A percentile compares a stretch with the other conserved stretches of the same genome.
These are phyloP conservation scores for Macrocentrus cingulum DNA, from an alignment of 1,140 invertebrate genomes.

Conservation along the genomic window DNA sequence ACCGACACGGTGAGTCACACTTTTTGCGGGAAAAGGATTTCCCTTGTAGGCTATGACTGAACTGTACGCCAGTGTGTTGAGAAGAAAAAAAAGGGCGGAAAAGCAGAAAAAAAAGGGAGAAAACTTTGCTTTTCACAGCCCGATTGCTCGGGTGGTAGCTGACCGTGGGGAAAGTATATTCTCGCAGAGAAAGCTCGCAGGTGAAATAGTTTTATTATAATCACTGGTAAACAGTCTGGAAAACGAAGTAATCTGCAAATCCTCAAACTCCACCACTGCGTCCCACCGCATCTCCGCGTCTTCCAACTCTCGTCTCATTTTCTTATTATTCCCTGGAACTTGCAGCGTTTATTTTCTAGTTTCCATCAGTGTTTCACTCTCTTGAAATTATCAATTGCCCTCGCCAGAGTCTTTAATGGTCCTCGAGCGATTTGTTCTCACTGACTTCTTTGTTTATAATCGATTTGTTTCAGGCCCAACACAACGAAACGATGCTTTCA, in stretches of 20 bases:
- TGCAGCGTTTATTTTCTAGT: slow-evolving; percentile 21
- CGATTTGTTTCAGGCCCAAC: slow-evolving; percentile 18
- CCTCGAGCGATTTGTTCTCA: background rate
- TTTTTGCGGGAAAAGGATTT: slow-evolving; percentile 5
- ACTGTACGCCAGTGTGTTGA: background rate
- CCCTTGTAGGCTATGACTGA: background rate
- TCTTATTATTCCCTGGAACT: background rate
- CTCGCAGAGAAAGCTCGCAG: slow-evolving; percentile 5
- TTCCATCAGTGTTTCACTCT: background rate
- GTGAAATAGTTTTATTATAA: slow-evolving; percentile 39
- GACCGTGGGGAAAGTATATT: slow-evolving; percentile 16
- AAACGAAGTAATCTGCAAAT: slow-evolving; percentile 34
- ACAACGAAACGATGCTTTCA: too few species aligned
- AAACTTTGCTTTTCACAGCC: slow-evolving; percentile 18
- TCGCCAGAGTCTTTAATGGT: background rate
- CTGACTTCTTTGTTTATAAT: slow-evolving; percentile 7
- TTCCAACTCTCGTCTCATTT: slow-evolving; percentile 12
- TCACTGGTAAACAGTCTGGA: slow-evolving; percentile 37
- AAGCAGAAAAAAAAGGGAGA: slow-evolving; percentile 10
- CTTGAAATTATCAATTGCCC: too few species aligned
- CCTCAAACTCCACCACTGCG: slow-evolving; percentile 11
- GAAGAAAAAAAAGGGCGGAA: background rate
- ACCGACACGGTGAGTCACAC: slow-evolving; percentile 24
- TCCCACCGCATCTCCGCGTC: slow-evolving; percentile 9
- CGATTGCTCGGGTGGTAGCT: slow-evolving; percentile 5